These are phyloP conservation scores for Agrochola lota DNA, from an alignment of 2,888 invertebrate genomes.

Conservation along the genomic window DNA sequence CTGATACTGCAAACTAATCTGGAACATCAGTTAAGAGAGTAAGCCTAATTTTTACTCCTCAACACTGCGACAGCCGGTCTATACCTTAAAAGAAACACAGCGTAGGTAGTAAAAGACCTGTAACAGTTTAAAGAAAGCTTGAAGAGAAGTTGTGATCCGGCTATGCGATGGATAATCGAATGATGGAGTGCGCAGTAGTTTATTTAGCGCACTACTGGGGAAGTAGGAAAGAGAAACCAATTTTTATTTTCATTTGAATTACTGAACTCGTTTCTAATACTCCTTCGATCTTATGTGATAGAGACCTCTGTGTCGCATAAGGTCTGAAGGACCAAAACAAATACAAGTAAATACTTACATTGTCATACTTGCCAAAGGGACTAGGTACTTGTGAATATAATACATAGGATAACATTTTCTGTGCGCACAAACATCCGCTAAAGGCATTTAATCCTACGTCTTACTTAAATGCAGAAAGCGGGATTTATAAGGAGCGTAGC, in stretches of 20 bases:
- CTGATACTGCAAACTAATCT: background rate
- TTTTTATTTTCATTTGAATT: background rate
- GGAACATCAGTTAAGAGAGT: background rate
- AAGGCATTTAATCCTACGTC: conserved; percentile 64
- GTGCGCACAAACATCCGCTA: conserved; percentile 48
- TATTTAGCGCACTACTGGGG: conserved; percentile 2
- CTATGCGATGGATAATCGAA: conserved; percentile 24
- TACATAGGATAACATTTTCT: conserved; percentile 25
- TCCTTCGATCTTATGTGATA: background rate
- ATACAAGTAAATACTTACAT: background rate
- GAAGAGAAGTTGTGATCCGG: background rate
- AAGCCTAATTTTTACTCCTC: too few species aligned
- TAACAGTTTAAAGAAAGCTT: background rate
- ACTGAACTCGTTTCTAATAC: background rate
- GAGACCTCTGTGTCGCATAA: background rate
- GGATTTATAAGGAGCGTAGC: conserved; percentile 66
- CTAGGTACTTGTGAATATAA: too few species aligned
- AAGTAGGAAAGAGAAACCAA: background rate
- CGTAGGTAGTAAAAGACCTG: background rate
- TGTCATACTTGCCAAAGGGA: background rate
- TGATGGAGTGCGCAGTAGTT: conserved; percentile 20
- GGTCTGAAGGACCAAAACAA: conserved; percentile 8
- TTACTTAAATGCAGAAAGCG: conserved; percentile 67
- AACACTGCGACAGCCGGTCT: background rate
- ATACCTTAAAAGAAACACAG: background rate